phyloP scores from a whole-genome alignment of 2,888 invertebrate genomes.

The Octodonta nipae region DNA sequence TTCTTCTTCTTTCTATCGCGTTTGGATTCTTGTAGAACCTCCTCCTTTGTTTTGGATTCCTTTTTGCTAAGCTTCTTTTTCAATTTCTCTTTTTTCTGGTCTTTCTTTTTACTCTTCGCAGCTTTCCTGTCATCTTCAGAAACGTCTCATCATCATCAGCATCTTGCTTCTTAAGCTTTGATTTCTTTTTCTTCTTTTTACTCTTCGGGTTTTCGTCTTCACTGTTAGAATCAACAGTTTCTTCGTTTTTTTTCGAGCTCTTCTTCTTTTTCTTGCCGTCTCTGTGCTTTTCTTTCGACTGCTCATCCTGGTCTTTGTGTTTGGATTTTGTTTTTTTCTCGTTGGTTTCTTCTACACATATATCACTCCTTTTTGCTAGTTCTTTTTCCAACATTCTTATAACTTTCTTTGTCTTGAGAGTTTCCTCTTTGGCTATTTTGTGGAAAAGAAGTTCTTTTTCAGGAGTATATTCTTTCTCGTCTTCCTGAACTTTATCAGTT shows the following conservation, averaged over 20 bases:
- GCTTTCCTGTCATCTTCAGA: slow-evolving; percentile 8
- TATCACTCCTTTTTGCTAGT: too few species aligned
- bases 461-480: too few species aligned
- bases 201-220: background rate
- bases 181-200: slow-evolving; percentile 10
- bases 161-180: slow-evolving; percentile 6
- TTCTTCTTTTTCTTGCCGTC: slow-evolving; percentile 8
- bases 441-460: too few species aligned
- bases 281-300: too few species aligned
- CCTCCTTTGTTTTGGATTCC: slow-evolving; percentile 1
- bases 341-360: too few species aligned
- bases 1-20: slow-evolving; percentile 1
- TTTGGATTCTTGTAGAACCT: background rate
- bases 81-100: slow-evolving; percentile 4
- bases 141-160: slow-evolving; percentile 5
- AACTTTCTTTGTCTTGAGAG: too few species aligned
- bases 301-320: too few species aligned
- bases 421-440: too few species aligned
- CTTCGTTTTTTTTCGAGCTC: slow-evolving; percentile 7
- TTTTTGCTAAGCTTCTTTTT: background rate
- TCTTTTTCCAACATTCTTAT: too few species aligned
- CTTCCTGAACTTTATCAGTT: too few species aligned
- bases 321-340: too few species aligned
- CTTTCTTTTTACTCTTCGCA: slow-evolving; percentile 8
- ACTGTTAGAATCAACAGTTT: too few species aligned